These are phyloP conservation scores for Isotomurus palustris DNA, from an alignment of 2,888 invertebrate genomes.

Conservation along the genomic window DNA sequence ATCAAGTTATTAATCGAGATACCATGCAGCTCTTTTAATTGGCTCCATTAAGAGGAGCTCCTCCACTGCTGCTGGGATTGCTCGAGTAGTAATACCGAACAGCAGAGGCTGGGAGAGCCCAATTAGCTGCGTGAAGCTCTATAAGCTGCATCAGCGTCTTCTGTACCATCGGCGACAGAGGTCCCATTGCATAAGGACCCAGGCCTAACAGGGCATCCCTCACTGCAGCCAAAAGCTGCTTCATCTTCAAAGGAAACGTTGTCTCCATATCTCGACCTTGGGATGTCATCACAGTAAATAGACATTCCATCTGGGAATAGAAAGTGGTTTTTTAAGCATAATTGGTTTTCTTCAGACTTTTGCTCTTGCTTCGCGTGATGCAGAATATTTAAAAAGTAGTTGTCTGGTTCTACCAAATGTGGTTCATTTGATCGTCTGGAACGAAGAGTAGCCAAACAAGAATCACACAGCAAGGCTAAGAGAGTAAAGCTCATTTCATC, in stretches of 20 bases:
- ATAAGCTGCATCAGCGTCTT: slow-evolving; percentile 83
- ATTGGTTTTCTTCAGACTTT: background rate
- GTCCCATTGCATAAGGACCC: slow-evolving; percentile 33
- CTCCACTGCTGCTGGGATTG: background rate
- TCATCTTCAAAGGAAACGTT: slow-evolving; percentile 74
- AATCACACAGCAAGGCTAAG: slow-evolving; percentile 77
- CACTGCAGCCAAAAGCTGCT: slow-evolving; percentile 70
- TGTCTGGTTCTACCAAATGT: slow-evolving; percentile 40
- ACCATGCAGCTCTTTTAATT: no score
- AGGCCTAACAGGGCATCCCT: slow-evolving; percentile 74
- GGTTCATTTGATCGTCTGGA: slow-evolving; percentile 51
- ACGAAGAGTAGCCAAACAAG: slow-evolving; percentile 81
- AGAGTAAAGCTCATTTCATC: slow-evolving; percentile 62
- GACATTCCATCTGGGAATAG: slow-evolving; percentile 67
- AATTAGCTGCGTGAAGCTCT: slow-evolving; percentile 82
- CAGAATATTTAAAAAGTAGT: no score
- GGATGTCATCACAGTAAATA: slow-evolving; percentile 82
- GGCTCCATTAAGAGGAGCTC: no score
- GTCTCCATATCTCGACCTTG: slow-evolving; percentile 81
- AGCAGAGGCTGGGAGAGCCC: slow-evolving; percentile 84
- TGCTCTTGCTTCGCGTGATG: no score
- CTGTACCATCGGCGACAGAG: slow-evolving; percentile 64
- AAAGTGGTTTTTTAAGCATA: slow-evolving; percentile 3
- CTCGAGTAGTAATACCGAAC: slow-evolving; percentile 69
- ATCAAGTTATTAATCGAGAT: no score